These are phyloP conservation scores for Stictonetta naevosa DNA, from an alignment of 2,113 vertebrate genomes.

Conservation along the genomic window DNA sequence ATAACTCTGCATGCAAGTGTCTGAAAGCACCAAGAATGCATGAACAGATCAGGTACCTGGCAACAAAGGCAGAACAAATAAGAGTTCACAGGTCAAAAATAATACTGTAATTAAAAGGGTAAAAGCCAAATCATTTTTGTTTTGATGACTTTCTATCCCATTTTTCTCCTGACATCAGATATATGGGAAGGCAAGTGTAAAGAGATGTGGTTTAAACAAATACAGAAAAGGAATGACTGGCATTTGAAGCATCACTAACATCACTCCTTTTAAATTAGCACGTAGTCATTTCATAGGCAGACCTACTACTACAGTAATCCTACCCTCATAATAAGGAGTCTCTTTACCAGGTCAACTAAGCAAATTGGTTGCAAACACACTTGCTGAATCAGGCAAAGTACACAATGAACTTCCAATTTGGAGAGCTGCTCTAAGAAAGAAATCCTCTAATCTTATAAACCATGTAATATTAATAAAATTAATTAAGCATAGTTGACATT, in stretches of 20 bases:
- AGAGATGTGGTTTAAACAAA: not conserved
- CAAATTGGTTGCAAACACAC: not conserved
- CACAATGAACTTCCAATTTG: not conserved
- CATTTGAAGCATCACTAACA: not conserved
- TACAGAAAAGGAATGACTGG: not conserved
- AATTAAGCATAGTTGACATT: not conserved
- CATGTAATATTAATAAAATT: not conserved
- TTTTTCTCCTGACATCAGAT: not conserved
- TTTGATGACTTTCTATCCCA: not conserved
- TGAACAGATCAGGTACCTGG: not conserved
- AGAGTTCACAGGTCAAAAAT: not conserved
- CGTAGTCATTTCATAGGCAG: not conserved
- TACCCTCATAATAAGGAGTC: not conserved
- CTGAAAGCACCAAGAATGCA: not conserved
- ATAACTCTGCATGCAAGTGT: not conserved
- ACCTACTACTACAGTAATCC: not conserved
- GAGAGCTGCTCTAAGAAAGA: not conserved
- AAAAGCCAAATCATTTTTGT: not conserved
- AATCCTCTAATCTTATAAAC: not conserved
- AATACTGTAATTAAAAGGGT: not conserved
- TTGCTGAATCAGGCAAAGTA: not conserved
- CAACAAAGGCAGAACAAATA: not conserved
- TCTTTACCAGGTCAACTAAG: not conserved
- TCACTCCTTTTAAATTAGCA: not conserved
- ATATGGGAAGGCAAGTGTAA: rapidly evolving